Conservation (phyloP, 2,888 invertebrate genomes). For the Clitarchus hookeri region DNA sequence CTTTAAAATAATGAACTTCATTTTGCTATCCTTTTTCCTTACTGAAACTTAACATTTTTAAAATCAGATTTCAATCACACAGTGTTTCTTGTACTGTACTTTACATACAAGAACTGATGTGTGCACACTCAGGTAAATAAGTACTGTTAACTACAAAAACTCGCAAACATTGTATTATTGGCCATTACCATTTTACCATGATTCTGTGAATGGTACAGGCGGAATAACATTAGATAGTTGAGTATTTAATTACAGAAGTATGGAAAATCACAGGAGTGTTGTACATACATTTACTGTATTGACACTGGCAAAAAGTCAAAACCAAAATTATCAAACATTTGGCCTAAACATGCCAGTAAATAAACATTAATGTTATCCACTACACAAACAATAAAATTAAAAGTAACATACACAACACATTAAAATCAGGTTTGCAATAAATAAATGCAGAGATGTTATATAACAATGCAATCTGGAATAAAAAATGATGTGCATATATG, state of each 20-base stretch:
- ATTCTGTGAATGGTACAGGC: neutral
- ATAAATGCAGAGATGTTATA: neutral
- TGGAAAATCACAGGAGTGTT: neutral
- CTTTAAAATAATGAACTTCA: no score
- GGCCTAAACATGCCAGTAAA: no score
- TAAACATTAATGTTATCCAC: neutral
- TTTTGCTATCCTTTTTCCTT: no score
- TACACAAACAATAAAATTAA: neutral
- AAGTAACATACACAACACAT: neutral
- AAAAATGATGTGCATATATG: neutral
- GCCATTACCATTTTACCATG: neutral
- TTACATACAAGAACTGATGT: no score
- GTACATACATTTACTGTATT: neutral
- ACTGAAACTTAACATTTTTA: no score
- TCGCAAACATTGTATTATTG: neutral
- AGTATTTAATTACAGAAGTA: neutral
- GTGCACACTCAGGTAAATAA: no score
- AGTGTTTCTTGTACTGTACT: no score
- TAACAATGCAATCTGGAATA: neutral
- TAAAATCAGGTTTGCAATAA: neutral
- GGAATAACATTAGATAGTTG: neutral
- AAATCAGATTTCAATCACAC: no score
- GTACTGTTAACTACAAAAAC: neutral
- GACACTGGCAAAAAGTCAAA: neutral
- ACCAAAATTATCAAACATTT: neutral